Percentiles rank a stretch among this genome's conserved stretches.
phyloP scores from a whole-genome alignment of 2,797 vertebrate genomes.

The Bradypodion ventrale region DNA sequence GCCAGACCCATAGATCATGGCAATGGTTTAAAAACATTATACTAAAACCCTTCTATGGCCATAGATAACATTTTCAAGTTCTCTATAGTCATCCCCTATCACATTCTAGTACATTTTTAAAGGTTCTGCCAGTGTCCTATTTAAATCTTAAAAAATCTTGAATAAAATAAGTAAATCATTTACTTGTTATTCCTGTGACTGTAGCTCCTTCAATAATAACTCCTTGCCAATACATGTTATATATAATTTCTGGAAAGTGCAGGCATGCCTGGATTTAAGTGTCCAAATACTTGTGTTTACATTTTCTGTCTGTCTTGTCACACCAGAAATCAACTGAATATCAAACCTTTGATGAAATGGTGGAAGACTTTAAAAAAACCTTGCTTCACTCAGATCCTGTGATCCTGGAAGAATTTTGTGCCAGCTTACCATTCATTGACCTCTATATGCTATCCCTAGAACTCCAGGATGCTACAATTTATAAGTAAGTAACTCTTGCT shows the following conservation, averaged over 20 bases:
- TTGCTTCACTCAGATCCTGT: constrained; percentile 43
- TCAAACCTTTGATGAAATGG: constrained; percentile 55
- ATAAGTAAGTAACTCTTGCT: constrained; percentile 43
- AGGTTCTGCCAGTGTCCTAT: background rate
- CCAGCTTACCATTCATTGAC: constrained; percentile 61
- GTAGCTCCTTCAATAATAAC: background rate
- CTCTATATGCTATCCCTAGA: constrained; percentile 59
- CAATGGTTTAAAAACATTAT: background rate
- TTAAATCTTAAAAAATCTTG: background rate
- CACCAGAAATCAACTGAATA: constrained; percentile 35
- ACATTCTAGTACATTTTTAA: background rate
- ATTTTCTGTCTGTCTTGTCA: constrained; percentile 14
- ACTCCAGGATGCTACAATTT: constrained; percentile 43
- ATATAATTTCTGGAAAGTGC: background rate
- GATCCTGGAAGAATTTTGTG: constrained; percentile 63
- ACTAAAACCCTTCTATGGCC: too few species aligned
- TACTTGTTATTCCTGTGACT: background rate
- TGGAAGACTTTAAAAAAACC: constrained; percentile 58
- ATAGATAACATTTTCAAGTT: background rate
- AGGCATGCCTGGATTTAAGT: background rate
- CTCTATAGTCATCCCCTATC: background rate
- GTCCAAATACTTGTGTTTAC: background rate
- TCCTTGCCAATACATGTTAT: background rate
- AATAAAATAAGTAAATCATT: background rate
- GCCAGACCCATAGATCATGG: background rate